Percentiles rank a stretch among this genome's conserved stretches.
phyloP scores from a whole-genome alignment of 2,888 invertebrate genomes.

The Dusona sp. region DNA sequence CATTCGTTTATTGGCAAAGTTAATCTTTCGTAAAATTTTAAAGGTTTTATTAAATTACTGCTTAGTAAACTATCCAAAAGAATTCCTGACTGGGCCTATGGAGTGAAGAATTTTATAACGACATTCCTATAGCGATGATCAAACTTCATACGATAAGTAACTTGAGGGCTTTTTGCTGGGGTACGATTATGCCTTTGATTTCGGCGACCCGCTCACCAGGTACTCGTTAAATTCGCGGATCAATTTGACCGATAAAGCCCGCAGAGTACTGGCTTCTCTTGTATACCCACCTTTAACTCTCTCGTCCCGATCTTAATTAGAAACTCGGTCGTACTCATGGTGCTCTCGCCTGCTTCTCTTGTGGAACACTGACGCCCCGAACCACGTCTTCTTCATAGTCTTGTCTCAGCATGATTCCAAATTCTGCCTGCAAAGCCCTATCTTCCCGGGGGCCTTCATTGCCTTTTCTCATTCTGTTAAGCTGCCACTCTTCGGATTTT shows the following conservation, averaged over 20 bases:
- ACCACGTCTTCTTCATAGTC: conserved; percentile 48
- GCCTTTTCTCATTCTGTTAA: conserved; percentile 40
- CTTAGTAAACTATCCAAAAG: conserved; percentile 35
- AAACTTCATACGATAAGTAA: conserved; percentile 37
- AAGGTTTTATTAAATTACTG: conserved; percentile 59
- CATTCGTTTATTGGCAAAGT: conserved; percentile 64
- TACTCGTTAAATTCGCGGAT: conserved; percentile 68
- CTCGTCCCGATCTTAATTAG: conserved; percentile 67
- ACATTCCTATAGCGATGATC: conserved; percentile 58
- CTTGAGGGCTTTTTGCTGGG: conserved; percentile 30
- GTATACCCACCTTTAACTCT: conserved; percentile 37
- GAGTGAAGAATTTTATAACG: conserved; percentile 54
- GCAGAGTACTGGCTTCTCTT: conserved; percentile 48
- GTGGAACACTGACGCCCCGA: conserved; percentile 41
- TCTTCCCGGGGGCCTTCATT: conserved; percentile 32
- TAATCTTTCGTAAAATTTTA: conserved; percentile 55
- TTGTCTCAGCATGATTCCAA: conserved; percentile 51
- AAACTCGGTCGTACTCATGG: conserved; percentile 65
- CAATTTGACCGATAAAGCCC: conserved; percentile 71
- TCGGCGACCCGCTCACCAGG: conserved; percentile 62
- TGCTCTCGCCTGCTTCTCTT: conserved; percentile 41
- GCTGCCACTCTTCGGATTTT: background rate
- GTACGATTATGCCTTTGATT: conserved; percentile 62
- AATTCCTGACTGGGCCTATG: conserved; percentile 19
- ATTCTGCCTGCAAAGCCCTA: conserved; percentile 61